Evolutionary conservation across 2,113 vertebrate genomes (phyloP), one percentile per base, ranked within the genome.

Genomic region (Plectropomus leopardus): DNA sequence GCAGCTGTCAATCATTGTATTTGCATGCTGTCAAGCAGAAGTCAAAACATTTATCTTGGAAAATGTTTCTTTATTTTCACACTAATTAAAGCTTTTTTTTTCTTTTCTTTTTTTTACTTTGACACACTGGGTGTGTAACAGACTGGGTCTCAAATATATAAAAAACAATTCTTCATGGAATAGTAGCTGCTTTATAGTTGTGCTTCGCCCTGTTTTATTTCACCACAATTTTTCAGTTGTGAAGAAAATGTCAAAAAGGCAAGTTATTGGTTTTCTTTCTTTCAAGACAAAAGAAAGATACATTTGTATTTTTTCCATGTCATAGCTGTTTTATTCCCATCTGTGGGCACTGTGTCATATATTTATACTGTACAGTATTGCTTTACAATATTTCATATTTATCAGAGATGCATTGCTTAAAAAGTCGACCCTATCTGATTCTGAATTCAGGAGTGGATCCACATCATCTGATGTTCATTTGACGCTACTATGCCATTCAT

Each of bases 21-120:
- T 72, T 74, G 68, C 66, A 80, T 47, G n/a, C 73, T 54, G 76
- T 78, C 76, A 73, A 57, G 70, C 55, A 71, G 47, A 48, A 55
- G n/a, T 65, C 42, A 44, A 63, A 78, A 80, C 76, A 75, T 85
- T 80, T 76, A 64, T 74, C 8, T 72, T 85, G 87, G 84, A 82
- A 66, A 51, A 72, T 0, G 2, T 63, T 67, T 68, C 40, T 53
- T 63, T 61, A 70, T 81, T n/a, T n/a, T 90, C 67, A 53, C 57
- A 48, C 40, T 79, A 53, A 80, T 84, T 78, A 58, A 76, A 83
- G 74, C 47, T 36, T 5, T 23, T 1, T n/a, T 42, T 3, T 21
- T 55, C 53, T 21, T 2, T 21, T 55, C 51, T n/a, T 21, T 2
- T 21, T 55, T 53, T n/a, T 28, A 21, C 32, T 42, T 66, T 80